Conservation (phyloP, 92 coral and sea anemone genomes). For the Nematostella vectensis region DNA sequence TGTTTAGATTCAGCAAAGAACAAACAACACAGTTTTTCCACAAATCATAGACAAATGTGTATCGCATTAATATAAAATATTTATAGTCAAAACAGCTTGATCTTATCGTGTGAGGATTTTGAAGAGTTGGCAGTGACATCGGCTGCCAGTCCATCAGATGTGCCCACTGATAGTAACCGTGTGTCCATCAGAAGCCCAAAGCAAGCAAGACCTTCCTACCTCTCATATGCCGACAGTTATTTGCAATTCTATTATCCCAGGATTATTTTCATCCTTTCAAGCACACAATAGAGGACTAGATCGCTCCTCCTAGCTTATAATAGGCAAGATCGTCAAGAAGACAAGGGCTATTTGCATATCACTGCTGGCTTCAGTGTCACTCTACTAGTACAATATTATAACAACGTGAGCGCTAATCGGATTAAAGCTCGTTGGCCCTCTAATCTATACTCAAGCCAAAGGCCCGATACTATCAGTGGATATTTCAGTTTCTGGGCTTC, state of each 20-base stretch:
- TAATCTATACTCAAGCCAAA: constrained; percentile 11
- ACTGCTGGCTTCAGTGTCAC: constrained; percentile 10
- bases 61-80: constrained; percentile 21
- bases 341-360: constrained; percentile 25
- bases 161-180: not conserved
- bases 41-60: constrained; percentile 8
- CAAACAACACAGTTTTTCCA: constrained; percentile 1
- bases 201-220: too few species aligned
- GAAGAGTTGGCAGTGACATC: not conserved
- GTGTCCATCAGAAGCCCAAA: not conserved
- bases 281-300: constrained; percentile 19
- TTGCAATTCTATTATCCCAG: constrained; percentile 22
- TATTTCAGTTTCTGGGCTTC: constrained; percentile 2
- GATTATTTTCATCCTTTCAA: constrained; percentile 16
- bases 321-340: constrained; percentile 4
- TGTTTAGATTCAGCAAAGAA: not conserved
- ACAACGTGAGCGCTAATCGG: constrained; percentile 19
- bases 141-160: constrained; percentile 5
- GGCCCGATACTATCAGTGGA: constrained; percentile 13
- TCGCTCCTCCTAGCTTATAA: constrained; percentile 24
- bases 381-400: constrained; percentile 5
- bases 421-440: constrained; percentile 20
- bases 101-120: constrained; percentile 8
- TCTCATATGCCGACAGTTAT: too few species aligned
- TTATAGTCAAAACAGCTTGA: constrained; percentile 22